A percentile compares a stretch with the other conserved stretches of the same genome.
Evolutionary conservation across 2,797 vertebrate genomes (phyloP).

Genomic region (Crocodylus rhombifer): DNA sequence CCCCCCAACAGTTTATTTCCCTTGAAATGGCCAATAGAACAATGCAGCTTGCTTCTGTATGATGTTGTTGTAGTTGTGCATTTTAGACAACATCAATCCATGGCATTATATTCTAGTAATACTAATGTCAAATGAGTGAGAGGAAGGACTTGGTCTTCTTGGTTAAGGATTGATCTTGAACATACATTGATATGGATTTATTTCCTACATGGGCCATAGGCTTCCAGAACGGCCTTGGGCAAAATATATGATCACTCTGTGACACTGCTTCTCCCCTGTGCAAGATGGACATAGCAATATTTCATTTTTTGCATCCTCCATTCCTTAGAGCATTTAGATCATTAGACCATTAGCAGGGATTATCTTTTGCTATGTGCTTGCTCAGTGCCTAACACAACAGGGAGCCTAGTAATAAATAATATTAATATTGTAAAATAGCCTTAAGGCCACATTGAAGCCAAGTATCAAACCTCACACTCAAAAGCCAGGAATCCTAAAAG

Average conservation of each 20-base stretch:
- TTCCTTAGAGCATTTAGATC: neutral
- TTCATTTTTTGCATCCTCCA: neutral
- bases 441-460: neutral
- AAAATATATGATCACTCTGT: neutral
- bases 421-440: neutral
- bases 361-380: neutral
- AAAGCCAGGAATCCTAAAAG: neutral
- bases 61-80: neutral
- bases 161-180: neutral
- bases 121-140: neutral
- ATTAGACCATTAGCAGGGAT: neutral
- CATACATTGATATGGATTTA: neutral
- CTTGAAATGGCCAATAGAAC: neutral
- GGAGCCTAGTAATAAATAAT: neutral
- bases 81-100: neutral
- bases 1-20: neutral
- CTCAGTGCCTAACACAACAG: neutral
- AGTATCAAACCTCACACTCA: neutral
- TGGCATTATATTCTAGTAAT: neutral
- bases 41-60: neutral
- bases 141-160: neutral
- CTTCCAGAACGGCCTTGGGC: neutral
- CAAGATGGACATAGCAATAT: neutral
- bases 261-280: neutral
- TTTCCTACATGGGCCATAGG: neutral